Base-by-base conservation (phyloP, 2,113 vertebrate species). In the Brachyhypopomus gauderio region DNA sequence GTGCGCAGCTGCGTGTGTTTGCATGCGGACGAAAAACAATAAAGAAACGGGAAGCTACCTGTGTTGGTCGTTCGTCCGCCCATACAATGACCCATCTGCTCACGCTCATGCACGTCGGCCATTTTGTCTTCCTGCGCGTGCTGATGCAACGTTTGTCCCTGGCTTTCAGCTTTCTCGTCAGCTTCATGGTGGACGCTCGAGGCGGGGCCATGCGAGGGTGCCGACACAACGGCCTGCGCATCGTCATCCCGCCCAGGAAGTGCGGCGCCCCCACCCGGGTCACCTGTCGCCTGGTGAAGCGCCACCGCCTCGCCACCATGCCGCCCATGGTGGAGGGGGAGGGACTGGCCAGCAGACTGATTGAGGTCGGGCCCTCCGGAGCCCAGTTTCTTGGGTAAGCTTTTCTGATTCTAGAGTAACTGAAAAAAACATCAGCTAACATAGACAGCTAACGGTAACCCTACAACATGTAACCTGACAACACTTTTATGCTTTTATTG, bases 301-400 rank as follows among this genome's bases (percentile, higher is more conserved):
- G 97, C 67, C 98, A 99, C 87, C 89, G 98, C 16, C 90, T 99
- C 91, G 97, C 98, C 20, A 96, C 96, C 70, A 98, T 99, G 97
- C 97, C 98, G 0, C 97, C 98, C 0, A 95, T 98, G 95, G 95
- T 99, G 81, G 97, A 99, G 88, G 97, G 96, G 5, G 98, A 99
- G 82, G 97, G 98, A 12, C 93, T 97, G 87, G 95, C 97, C 83
- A 97, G 96, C 90, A 93, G 97, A 77, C 88, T 99, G 63, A 96
- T 99, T 0, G 97, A 99, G 93, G 97, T 98, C 1, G 98, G 97
- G 76, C 96, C 97, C 16, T 97, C 96, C 1, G 97, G 97, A 78
- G 97, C 96, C 72, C 97, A 99, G 92, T 99, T 99, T 86, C 97
- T 99, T 81, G 98, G 98, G 98, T 99, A 96, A 98, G 96, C 2